Conservation (phyloP, 2,797 vertebrate genomes). For the Mastacembelus armatus region DNA sequence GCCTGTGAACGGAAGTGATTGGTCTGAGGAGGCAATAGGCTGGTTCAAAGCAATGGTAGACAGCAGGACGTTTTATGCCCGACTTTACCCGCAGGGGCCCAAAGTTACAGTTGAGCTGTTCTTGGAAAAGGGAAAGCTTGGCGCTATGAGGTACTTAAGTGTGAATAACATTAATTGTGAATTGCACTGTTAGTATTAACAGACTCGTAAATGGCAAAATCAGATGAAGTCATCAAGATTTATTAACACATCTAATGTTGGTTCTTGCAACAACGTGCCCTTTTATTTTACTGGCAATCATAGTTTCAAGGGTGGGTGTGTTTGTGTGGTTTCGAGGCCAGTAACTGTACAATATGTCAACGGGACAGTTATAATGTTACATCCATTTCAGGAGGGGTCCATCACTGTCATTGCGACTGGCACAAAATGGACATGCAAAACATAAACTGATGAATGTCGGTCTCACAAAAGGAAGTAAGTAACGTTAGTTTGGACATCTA, state of each 20-base stretch:
- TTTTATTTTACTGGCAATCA: too few relatives aligned
- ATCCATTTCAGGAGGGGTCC: conserved; percentile 77
- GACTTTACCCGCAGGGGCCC: conserved; percentile 74
- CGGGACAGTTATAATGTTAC: not conserved
- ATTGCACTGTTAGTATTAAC: not conserved
- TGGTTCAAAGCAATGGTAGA: conserved; percentile 82
- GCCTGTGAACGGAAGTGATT: conserved; percentile 73
- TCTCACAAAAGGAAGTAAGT: conserved; percentile 67
- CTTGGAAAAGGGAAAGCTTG: conserved; percentile 83
- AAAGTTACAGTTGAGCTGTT: conserved; percentile 80
- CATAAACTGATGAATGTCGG: conserved; percentile 58
- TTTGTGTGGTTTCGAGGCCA: not conserved
- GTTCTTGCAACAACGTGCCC: not conserved
- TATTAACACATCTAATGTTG: not conserved
- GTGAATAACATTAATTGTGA: conserved; percentile 7
- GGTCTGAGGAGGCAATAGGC: conserved; percentile 78
- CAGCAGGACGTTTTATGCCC: conserved; percentile 77
- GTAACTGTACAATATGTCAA: not conserved
- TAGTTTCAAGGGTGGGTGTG: too few relatives aligned
- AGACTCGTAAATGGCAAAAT: not conserved
- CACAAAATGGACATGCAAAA: conserved; percentile 80
- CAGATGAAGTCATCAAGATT: not conserved
- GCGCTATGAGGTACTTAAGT: conserved; percentile 80
- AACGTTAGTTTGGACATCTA: not conserved
- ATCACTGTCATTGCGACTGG: conserved; percentile 79